Percentiles rank a stretch among this genome's conserved stretches.
phyloP scores from a whole-genome alignment of 2,113 vertebrate genomes.

The Antechinus flavipes region DNA sequence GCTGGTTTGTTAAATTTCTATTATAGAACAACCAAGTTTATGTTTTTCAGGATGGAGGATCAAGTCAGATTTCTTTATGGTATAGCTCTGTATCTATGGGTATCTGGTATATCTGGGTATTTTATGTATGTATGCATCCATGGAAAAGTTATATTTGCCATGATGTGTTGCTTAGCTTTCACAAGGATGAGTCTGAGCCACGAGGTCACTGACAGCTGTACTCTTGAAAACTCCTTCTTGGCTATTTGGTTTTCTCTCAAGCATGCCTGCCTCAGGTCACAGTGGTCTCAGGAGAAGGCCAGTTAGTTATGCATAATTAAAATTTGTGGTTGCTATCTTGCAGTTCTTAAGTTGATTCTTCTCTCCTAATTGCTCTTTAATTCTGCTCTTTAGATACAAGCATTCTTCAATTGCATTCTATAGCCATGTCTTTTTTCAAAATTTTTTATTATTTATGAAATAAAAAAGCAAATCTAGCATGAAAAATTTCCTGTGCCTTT shows the following conservation, averaged over 20 bases:
- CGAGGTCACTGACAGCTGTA: not conserved
- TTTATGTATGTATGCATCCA: not conserved
- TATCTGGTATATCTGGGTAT: not conserved
- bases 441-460: not conserved
- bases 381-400: not conserved
- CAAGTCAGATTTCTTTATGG: not conserved
- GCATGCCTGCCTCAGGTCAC: not conserved
- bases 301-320: constrained; percentile 1
- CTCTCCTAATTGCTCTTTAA: not conserved
- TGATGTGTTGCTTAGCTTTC: not conserved
- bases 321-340: not conserved
- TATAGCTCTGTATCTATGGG: not conserved
- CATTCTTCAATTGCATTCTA: not conserved
- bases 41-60: not conserved
- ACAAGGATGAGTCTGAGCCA: not conserved
- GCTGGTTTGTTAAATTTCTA: not conserved
- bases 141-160: not conserved
- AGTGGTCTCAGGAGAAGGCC: not conserved
- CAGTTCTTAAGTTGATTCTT: not conserved
- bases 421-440: not conserved
- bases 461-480: not conserved
- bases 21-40: not conserved
- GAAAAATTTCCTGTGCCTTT: not conserved
- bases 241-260: not conserved
- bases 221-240: not conserved